A percentile compares a stretch with the other conserved stretches of the same genome.
phyloP scores from a whole-genome alignment of 1,140 invertebrate species.

The Drosophila lini region DNA sequence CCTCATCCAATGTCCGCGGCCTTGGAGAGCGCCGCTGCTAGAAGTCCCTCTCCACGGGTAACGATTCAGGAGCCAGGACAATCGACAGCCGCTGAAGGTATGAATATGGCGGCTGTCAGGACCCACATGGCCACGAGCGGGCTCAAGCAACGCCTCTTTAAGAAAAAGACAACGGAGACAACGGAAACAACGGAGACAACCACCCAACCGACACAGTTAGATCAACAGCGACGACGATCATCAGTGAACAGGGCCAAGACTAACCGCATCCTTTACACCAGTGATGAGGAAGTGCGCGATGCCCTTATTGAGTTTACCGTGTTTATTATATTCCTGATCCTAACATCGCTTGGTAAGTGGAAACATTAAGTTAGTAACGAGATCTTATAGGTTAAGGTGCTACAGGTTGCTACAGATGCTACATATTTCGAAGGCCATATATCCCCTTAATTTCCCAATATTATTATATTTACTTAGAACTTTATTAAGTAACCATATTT shows the following conservation, averaged over 20 bases:
- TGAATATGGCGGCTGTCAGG: not conserved
- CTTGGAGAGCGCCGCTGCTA: not conserved
- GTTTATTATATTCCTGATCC: constrained; percentile 70
- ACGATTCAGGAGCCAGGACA: not conserved
- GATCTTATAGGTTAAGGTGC: no score
- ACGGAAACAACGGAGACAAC: no score
- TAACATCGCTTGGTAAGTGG: constrained; percentile 69
- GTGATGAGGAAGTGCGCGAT: constrained; percentile 68
- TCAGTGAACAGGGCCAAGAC: constrained; percentile 16
- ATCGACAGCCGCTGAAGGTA: not conserved
- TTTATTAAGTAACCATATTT: not conserved
- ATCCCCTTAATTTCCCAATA: no score
- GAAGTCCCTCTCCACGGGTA: no score
- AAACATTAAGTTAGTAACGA: not conserved
- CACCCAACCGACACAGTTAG: no score
- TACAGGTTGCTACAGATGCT: no score
- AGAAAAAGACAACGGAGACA: not conserved
- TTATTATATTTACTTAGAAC: not conserved
- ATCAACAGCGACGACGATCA: rapidly evolving
- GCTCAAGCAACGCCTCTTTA: not conserved
- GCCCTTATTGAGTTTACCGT: constrained; percentile 66
- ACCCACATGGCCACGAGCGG: no score
- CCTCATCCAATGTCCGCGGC: not conserved
- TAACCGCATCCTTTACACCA: constrained; percentile 50
- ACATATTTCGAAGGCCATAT: no score